Evolutionary conservation across 2,888 invertebrate genomes (phyloP).

Genomic region (Oxycera nigricornis): DNA sequence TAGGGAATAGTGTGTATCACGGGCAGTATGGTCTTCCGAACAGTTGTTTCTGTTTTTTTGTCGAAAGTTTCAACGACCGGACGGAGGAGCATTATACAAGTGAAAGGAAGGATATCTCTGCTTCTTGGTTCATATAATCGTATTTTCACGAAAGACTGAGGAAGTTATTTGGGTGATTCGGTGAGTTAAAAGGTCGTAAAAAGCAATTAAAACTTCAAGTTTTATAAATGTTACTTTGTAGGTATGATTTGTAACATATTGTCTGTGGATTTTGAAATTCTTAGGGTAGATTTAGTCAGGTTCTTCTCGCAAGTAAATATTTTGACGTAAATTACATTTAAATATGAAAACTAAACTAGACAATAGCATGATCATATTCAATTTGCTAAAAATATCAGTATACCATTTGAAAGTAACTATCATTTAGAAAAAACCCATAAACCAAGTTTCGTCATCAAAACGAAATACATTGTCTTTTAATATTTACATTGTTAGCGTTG

Average conservation of each 20-base stretch:
- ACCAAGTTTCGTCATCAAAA: neutral
- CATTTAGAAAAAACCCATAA: conserved; percentile 25
- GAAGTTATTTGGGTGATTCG: conserved; percentile 29
- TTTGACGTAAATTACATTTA: neutral
- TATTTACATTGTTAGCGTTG: no score
- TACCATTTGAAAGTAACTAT: conserved; percentile 4
- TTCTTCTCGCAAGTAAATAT: neutral
- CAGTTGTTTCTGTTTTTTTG: conserved; percentile 15
- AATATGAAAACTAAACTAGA: neutral
- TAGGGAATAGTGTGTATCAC: conserved; percentile 28
- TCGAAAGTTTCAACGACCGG: conserved; percentile 31
- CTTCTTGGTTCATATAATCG: neutral
- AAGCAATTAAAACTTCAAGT: conserved; percentile 29
- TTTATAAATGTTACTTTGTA: conserved; percentile 24
- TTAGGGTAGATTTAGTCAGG: neutral
- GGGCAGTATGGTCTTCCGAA: conserved; percentile 19
- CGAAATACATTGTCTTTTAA: neutral
- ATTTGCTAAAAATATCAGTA: neutral
- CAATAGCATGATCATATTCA: neutral
- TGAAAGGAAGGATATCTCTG: neutral
- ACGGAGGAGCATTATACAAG: conserved; percentile 18
- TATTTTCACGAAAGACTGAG: conserved; percentile 14
- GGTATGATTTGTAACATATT: conserved; percentile 20
- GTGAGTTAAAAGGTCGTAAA: conserved; percentile 37
- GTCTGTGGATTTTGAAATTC: neutral